phyloP scores from a whole-genome alignment of 2,113 vertebrate genomes.

The Seriola dumerili region DNA sequence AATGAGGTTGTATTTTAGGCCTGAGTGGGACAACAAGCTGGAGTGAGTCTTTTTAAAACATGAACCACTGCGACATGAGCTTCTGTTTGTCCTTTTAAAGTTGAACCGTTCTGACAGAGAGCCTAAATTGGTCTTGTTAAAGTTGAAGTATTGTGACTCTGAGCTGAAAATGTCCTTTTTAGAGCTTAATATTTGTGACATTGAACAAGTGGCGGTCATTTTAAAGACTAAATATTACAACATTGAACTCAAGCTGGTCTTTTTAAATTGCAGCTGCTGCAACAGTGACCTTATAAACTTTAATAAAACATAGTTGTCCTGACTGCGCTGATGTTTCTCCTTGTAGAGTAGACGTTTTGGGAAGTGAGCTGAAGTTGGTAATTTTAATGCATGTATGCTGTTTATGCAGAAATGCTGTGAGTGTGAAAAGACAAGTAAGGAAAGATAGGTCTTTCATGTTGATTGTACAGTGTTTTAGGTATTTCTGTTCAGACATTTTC shows the following conservation, averaged over 20 bases:
- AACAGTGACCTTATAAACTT: constrained; percentile 10
- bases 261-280: constrained; percentile 7
- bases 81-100: neutral
- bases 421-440: neutral
- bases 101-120: neutral
- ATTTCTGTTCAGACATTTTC: constrained; percentile 4
- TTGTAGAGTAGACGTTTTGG: neutral
- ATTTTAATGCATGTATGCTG: neutral
- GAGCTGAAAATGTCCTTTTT: neutral
- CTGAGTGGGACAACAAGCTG: neutral
- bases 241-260: neutral
- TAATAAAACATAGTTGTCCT: neutral
- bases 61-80: neutral
- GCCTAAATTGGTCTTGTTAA: neutral
- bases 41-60: neutral
- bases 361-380: neutral
- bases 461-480: no score
- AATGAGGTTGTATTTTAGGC: neutral
- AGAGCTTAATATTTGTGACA: neutral
- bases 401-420: neutral
- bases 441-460: neutral
- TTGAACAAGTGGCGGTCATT: neutral
- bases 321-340: neutral
- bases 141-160: neutral
- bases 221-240: constrained; percentile 10